Base-by-base conservation (phyloP, 92 coral and sea anemone species). In the Palythoa grandiflora region DNA sequence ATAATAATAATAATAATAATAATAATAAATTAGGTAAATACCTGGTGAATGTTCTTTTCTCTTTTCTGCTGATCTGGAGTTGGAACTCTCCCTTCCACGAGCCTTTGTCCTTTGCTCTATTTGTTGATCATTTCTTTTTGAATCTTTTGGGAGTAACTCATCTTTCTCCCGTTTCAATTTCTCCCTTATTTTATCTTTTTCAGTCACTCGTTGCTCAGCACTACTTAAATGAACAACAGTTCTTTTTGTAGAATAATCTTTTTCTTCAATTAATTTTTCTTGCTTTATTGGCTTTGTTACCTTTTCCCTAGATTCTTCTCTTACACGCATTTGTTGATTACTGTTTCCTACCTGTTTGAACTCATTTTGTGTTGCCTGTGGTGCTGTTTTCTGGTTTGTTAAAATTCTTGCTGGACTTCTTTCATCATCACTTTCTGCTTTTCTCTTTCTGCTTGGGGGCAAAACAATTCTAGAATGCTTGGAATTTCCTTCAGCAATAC, bases 371-470 rank as follows among this genome's bases (percentile, higher is more conserved):
- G 47, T 40, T 70, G 40, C 75, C 57, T 48, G 59, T 13, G 52
- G 40, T 81, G 19, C 86, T 35, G 86, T 81, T 66, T 68, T 71
- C 19, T 40, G 57, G 44, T 12, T 80, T 36, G 13, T 38, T 17
- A 21, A 57, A 5, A 44, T 47, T 40, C 40, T 39, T 14, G 39
- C 84, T 14, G n/a, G 37, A 38, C 52, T 79, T 79, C 19, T 38
- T 28, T 60, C 54, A 40, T 48, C 38, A 1, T 81, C 59, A 47
- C 61, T 48, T 63, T 50, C 86, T 44, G 59, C 86, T 48, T 81
- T 81, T 10, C 86, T 68, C n/a, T 81, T 81, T 71, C 86, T 81
- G 74, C 76, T 81, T 47, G 86, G 86, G n/a, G 86, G 86, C 75
- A 81, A 66, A 21, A 81, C 86, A 66, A 66, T 63, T 66, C 86